Percentiles rank a stretch among this genome's conserved stretches.
These are phyloP conservation scores for Eudasyphora cyanicolor DNA, from an alignment of 2,888 invertebrate genomes.

Conservation along the genomic window DNA sequence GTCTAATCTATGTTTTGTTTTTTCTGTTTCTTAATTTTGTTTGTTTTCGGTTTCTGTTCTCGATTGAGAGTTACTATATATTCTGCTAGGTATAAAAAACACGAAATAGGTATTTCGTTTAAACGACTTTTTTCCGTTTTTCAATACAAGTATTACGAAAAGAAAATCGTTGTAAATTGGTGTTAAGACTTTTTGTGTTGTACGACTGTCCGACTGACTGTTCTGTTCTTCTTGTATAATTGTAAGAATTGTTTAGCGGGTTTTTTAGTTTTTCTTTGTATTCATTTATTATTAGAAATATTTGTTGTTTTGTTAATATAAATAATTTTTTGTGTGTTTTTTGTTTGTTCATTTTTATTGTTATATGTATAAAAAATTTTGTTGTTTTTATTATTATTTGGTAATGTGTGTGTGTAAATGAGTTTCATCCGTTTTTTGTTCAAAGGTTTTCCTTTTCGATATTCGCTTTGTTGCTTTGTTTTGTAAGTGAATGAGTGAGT, in stretches of 20 bases:
- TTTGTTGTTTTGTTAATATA: conserved; percentile 20
- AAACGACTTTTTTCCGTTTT: conserved; percentile 13
- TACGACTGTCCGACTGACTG: background rate
- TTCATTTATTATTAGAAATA: conserved; percentile 21
- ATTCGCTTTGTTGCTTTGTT: background rate
- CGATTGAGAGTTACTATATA: conserved; percentile 9
- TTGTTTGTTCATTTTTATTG: conserved; percentile 13
- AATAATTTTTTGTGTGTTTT: background rate
- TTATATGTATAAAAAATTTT: conserved; percentile 28
- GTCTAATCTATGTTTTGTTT: conserved; percentile 14
- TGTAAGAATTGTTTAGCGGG: background rate
- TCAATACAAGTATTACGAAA: conserved; percentile 25
- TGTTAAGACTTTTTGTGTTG: conserved; percentile 40
- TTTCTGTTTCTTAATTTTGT: background rate
- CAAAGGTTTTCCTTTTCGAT: background rate
- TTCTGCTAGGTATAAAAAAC: conserved; percentile 27
- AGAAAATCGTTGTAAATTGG: conserved; percentile 63
- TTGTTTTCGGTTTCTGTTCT: conserved; percentile 27
- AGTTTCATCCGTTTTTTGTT: conserved; percentile 13
- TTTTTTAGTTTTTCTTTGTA: background rate
- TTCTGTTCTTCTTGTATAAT: conserved; percentile 37
- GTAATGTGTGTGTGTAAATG: conserved; percentile 34
- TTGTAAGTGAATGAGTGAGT: background rate
- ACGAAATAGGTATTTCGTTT: conserved; percentile 28
- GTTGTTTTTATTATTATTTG: conserved; percentile 23